phyloP scores from a whole-genome alignment of 2,113 vertebrate species.

The Tragelaphus imberbis region DNA sequence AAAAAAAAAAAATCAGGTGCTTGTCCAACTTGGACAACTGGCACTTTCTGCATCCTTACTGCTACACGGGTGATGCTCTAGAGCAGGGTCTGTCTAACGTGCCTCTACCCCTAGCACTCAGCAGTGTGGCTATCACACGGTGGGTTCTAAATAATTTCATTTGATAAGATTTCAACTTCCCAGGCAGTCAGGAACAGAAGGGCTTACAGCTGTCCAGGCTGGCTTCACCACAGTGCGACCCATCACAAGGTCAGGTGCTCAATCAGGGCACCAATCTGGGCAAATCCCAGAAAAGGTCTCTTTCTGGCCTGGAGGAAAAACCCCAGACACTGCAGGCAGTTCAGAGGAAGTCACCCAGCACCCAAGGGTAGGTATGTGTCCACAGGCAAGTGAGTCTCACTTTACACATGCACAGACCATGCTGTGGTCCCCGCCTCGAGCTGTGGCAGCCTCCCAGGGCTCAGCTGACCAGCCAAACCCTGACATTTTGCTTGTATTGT shows the following conservation, averaged over 20 bases:
- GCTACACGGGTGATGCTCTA: no score
- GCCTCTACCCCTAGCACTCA: no score
- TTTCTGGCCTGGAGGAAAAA: background rate
- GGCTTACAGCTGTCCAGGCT: background rate
- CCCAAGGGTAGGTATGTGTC: background rate
- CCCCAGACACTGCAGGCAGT: background rate
- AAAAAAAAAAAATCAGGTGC: no score
- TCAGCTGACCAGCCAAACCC: background rate
- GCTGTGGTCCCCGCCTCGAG: background rate
- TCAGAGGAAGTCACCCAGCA: background rate
- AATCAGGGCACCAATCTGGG: background rate
- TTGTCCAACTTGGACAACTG: no score
- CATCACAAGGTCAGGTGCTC: background rate
- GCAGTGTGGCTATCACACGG: background rate
- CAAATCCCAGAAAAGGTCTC: background rate
- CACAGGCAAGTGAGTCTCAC: background rate
- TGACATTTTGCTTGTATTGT: conserved; percentile 53
- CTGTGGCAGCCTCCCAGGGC: background rate
- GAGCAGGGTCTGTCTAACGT: no score
- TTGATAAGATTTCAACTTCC: background rate
- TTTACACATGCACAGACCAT: background rate
- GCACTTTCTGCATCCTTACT: no score
- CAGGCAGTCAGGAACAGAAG: background rate
- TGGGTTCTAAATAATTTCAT: background rate
- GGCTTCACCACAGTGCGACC: background rate